Evolutionary conservation across 1,140 invertebrate species (phyloP), one percentile per base, ranked within the genome.

Genomic region (Bradysia coprophila): DNA sequence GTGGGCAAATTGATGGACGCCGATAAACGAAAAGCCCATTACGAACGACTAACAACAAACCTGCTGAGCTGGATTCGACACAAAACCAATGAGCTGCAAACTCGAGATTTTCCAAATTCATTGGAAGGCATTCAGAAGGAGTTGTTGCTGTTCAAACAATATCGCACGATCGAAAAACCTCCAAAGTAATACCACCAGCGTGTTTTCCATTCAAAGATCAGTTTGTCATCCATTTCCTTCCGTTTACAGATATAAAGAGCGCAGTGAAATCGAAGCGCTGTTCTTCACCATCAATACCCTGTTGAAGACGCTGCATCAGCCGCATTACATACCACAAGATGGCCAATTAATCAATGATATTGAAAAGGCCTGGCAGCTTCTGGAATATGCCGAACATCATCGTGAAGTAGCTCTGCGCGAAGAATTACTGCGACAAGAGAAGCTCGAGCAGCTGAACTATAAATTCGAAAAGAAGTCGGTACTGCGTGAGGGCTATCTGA

Each of bases 211-310:
- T n/a, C n/a, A n/a, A n/a, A n/a, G n/a, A n/a, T n/a, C n/a, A n/a
- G n/a, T n/a, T n/a, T n/a, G n/a, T n/a, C n/a, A n/a, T n/a, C n/a
- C n/a, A n/a, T n/a, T n/a, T n/a, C n/a, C n/a, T n/a, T 41, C 36
- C 33, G 6, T 31, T 22, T 50, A 23, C 51, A 85, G 81, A 58
- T 98, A 96, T 58, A 91, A 84, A 57, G 93, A 98, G 62, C 75
- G 89, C 40, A 94, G 89, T 44, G 92, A 97, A 66, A 89, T 98
- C 48, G 95, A 98, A 67, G 93, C 87, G 0, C 64, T 94, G 11
- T 95, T 87, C 52, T 98, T 98, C 57, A 82, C 90, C 55, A 95
- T 98, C 51, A 96, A 98, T 59, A 94, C 92, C 0, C 81, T 91
- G 57, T 69, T 95, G 44, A 97, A 95, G 58, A 89, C 92, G 1